Percentiles rank a stretch among this genome's conserved stretches.
These are phyloP conservation scores for Drosophila koepferae DNA, from an alignment of 2,888 invertebrate species.

Conservation along the genomic window DNA sequence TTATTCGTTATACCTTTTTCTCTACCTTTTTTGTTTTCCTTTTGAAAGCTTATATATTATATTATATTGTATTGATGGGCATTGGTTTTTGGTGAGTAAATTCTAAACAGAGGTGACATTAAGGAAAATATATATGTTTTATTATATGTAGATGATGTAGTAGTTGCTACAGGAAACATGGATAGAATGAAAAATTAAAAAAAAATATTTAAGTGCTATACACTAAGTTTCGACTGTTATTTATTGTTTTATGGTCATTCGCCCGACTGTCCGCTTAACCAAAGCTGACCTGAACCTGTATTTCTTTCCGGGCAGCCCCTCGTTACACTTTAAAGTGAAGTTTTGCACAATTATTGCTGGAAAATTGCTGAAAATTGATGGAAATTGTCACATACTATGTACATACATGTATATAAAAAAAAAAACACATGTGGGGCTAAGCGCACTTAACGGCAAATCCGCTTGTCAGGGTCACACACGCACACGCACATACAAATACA, in stretches of 20 bases:
- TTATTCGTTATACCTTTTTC: too few relatives aligned
- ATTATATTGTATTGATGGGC: too few relatives aligned
- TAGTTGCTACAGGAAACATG: too few relatives aligned
- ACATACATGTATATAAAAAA: background rate
- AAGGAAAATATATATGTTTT: too few relatives aligned
- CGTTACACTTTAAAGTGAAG: conserved; percentile 16
- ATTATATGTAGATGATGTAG: too few relatives aligned
- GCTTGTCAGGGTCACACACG: conserved; percentile 54
- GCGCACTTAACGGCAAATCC: conserved; percentile 66
- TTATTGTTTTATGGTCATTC: conserved; percentile 71
- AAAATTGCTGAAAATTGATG: conserved; percentile 29
- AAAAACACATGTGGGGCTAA: conserved; percentile 30
- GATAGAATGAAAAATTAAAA: too few relatives aligned
- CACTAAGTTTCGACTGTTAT: conserved; percentile 44
- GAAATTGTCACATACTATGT: conserved; percentile 39
- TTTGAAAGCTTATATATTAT: too few relatives aligned
- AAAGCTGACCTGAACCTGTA: conserved; percentile 43
- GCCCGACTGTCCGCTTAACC: conserved; percentile 18
- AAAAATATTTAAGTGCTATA: too few relatives aligned
- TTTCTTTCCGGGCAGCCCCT: background rate
- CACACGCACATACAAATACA: conserved; percentile 23
- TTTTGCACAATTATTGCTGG: conserved; percentile 14
- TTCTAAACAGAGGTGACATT: too few relatives aligned
- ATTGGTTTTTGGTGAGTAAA: too few relatives aligned
- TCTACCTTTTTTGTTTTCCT: too few relatives aligned